Evolutionary conservation across 2,888 invertebrate genomes (phyloP), one percentile per base, ranked within the genome.

Genomic region (Rotaria sp.): DNA sequence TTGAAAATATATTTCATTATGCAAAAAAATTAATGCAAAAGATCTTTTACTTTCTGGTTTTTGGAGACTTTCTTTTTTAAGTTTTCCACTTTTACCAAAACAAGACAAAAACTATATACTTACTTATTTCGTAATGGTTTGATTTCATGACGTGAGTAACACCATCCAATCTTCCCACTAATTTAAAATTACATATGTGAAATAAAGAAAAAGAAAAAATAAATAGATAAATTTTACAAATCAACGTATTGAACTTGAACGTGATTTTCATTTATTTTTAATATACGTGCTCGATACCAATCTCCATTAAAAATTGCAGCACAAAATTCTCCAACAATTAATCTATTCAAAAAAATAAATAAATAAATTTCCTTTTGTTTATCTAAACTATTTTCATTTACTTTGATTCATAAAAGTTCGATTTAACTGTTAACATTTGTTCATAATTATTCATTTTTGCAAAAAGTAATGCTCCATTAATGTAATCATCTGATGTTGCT

Each of bases 371-470:
- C 21, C 57, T 2, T 30, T 35, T 35, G 18, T 38, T 15, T 67
- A 35, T 35, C 30, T 67, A 8, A 24, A 30, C n/a, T 10, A 30
- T 18, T 67, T 26, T 67, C n/a, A 0, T n/a, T 45, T 45, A 80
- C 80, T 80, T 80, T 26, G 26, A n/a, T 80, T 80, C 26, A 15
- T 45, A 45, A 26, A n/a, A 11, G 26, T 80, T 35, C 13, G 80
- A 45, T 45, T 80, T n/a, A 26, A 45, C 45, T n/a, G 26, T 26
- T 15, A 26, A 3, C 2, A 80, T 26, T n/a, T 80, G 80, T 41
- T 45, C 80, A 80, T 45, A 45, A 38, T 80, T 80, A 45, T 45
- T 80, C 80, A 80, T 80, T 80, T 41, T 26, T 45, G 80, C 45
- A 10, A 80, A 26, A 26, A 80, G n/a, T 80, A 80, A 80, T 45